phyloP scores from a whole-genome alignment of 2,797 vertebrate species.

The Prionace glauca region DNA sequence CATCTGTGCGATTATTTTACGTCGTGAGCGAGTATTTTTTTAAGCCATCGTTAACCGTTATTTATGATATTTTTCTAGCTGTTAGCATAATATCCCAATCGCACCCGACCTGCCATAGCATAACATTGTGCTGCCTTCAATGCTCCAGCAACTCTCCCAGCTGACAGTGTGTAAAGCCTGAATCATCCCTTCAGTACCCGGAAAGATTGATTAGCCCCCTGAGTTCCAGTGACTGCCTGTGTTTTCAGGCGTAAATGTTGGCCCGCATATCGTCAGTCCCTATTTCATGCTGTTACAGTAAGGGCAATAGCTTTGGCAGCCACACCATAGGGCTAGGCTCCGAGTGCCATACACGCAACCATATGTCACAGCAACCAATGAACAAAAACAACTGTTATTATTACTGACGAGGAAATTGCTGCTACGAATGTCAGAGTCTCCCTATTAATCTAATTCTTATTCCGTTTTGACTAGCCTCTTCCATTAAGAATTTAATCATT shows the following conservation, averaged over 20 bases:
- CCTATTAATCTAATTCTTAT: background rate
- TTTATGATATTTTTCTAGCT: constrained; percentile 12
- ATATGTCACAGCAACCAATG: constrained; percentile 58
- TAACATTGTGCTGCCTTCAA: constrained; percentile 25
- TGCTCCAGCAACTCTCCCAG: constrained; percentile 43
- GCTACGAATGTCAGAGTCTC: background rate
- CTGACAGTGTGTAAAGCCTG: constrained; percentile 40
- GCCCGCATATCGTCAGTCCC: constrained; percentile 44
- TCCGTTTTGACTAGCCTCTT: background rate
- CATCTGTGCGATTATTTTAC: background rate
- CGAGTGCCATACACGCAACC: constrained; percentile 51
- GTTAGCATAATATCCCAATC: constrained; percentile 3
- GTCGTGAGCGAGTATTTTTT: background rate
- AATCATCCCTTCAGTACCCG: constrained; percentile 50
- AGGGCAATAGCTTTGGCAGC: constrained; percentile 64
- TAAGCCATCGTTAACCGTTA: background rate
- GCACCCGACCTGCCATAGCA: background rate
- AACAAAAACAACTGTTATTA: background rate
- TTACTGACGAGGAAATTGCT: constrained; percentile 31
- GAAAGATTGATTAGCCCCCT: constrained; percentile 61
- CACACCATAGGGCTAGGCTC: constrained; percentile 60
- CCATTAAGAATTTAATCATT: constrained; percentile 12
- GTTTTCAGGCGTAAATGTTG: constrained; percentile 58
- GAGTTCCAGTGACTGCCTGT: constrained; percentile 59
- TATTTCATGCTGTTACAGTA: constrained; percentile 53